Conservation (phyloP, 2,797 vertebrate genomes). For the Xerus rutilus region DNA sequence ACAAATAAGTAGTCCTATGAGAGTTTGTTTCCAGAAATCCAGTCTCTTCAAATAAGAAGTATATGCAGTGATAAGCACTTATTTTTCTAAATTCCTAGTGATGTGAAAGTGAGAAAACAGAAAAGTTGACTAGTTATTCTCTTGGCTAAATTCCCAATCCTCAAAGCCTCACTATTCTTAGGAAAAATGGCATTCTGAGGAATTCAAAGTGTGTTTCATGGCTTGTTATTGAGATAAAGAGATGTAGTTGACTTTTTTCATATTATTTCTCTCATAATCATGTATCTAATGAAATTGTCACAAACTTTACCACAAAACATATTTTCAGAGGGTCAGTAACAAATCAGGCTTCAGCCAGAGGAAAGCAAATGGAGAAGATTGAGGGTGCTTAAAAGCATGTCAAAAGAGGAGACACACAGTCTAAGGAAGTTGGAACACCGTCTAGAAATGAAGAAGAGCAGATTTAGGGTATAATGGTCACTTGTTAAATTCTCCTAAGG, state of each 20-base stretch:
- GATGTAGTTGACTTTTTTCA: neutral
- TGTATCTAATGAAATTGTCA: constrained; percentile 34
- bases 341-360: neutral
- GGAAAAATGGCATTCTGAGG: neutral
- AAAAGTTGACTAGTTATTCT: neutral
- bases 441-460: constrained; percentile 8
- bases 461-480: neutral
- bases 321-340: constrained; percentile 12
- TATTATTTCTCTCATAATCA: neutral
- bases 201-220: neutral
- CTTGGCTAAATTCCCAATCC: constrained; percentile 17
- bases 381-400: neutral
- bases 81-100: neutral
- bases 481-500: neutral
- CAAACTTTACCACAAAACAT: neutral
- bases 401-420: neutral
- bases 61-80: neutral
- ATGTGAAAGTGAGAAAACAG: constrained; percentile 22
- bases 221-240: neutral
- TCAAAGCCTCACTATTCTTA: neutral
- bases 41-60: constrained; percentile 7
- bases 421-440: neutral
- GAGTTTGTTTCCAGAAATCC: neutral
- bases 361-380: neutral
- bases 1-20: neutral